Evolutionary conservation across 1,140 invertebrate genomes (phyloP).

Genomic region (Cryptotermes secundus): DNA sequence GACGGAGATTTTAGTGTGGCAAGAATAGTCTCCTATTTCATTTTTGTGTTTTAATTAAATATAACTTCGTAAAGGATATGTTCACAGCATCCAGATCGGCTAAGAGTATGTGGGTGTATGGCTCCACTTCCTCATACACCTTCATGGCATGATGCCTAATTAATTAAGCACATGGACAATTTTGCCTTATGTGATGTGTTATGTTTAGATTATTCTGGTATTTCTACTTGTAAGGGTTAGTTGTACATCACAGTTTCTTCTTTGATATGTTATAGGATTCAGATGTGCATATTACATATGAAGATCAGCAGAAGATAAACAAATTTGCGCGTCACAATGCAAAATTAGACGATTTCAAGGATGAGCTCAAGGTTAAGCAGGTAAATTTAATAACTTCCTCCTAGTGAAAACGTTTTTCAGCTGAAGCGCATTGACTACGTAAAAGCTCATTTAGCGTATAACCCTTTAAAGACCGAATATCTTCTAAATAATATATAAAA

Average conservation of each 20-base stretch:
- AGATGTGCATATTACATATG: conserved; percentile 91
- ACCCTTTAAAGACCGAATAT: no score
- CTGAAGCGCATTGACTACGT: no score
- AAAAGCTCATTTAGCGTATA: no score
- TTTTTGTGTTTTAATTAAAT: no score
- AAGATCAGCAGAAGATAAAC: conserved; percentile 98
- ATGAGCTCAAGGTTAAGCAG: conserved; percentile 85
- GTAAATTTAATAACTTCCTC: conserved; percentile 49
- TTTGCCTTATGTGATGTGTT: neutral
- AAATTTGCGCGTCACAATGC: conserved; percentile 93
- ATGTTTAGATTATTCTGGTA: neutral
- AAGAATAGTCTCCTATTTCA: neutral
- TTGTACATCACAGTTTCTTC: conserved; percentile 33
- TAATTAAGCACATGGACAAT: no score
- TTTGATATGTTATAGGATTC: conserved; percentile 63
- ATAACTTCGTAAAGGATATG: no score
- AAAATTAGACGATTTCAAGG: conserved; percentile 85
- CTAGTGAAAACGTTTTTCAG: no score
- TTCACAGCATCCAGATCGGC: no score
- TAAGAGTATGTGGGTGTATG: no score
- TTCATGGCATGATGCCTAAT: no score
- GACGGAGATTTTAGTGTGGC: neutral
- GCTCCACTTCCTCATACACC: no score
- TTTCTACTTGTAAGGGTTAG: neutral
- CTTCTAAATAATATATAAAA: no score